These are phyloP conservation scores for Bradypodion ventrale DNA, from an alignment of 2,797 vertebrate species.

Conservation along the genomic window DNA sequence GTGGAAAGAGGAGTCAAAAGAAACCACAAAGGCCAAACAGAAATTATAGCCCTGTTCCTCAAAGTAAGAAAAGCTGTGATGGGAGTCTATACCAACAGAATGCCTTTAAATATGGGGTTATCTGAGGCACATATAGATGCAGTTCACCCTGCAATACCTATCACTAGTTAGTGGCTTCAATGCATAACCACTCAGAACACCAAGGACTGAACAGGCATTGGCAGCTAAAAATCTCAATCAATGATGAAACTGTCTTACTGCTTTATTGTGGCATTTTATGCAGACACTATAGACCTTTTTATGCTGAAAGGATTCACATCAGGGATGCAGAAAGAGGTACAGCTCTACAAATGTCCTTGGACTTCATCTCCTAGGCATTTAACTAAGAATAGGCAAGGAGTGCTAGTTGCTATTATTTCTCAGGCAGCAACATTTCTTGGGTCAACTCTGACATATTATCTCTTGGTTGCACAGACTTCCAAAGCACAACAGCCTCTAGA, in stretches of 20 bases:
- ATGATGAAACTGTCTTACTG: not conserved
- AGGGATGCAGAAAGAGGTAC: no score
- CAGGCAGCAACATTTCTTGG: not conserved
- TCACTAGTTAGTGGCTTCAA: slow-evolving; percentile 27
- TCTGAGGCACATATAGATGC: slow-evolving; percentile 19
- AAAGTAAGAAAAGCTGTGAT: not conserved
- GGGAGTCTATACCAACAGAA: slow-evolving; percentile 5
- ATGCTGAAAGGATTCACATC: not conserved
- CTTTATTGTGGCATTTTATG: no score
- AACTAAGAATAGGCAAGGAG: not conserved
- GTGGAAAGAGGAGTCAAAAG: slow-evolving; percentile 54
- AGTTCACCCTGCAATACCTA: not conserved
- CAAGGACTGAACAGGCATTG: not conserved
- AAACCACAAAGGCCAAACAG: slow-evolving; percentile 44
- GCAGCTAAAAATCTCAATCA: slow-evolving; percentile 28
- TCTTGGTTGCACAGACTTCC: not conserved
- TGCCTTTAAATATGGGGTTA: slow-evolving; percentile 12
- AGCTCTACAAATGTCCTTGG: no score
- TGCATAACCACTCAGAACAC: not conserved
- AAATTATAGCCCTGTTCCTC: slow-evolving; percentile 39
- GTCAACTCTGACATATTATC: not conserved
- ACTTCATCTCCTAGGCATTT: not conserved
- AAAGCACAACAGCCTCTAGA: not conserved
- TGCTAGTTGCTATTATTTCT: not conserved
- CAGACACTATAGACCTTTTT: not conserved